Percentiles rank a stretch among this genome's conserved stretches.
These are phyloP conservation scores for Ceyx margarethae DNA, from an alignment of 2,113 vertebrate genomes.

Conservation along the genomic window DNA sequence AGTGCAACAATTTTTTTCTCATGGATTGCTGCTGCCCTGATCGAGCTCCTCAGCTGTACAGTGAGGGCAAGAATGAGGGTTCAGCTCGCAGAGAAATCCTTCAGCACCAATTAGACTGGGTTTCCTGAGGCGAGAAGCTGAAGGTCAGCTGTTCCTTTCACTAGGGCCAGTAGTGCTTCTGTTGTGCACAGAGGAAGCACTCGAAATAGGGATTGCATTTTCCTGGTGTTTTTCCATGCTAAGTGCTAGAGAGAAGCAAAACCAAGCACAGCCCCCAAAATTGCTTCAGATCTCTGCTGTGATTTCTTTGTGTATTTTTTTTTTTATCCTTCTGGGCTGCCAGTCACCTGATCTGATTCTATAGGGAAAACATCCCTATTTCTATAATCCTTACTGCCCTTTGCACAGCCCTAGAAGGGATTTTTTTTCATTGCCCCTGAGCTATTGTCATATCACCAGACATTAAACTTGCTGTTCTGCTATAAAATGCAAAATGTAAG, in stretches of 20 bases:
- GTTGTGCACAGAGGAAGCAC: neutral
- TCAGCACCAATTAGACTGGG: neutral
- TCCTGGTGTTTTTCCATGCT: neutral
- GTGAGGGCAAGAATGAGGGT: neutral
- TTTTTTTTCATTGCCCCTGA: neutral
- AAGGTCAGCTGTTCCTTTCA: neutral
- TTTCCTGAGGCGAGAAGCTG: neutral
- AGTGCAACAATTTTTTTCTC: neutral
- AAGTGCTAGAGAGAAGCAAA: neutral
- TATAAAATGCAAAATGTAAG: neutral
- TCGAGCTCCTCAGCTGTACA: neutral
- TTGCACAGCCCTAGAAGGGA: neutral
- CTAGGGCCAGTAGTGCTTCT: neutral
- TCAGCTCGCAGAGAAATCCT: neutral
- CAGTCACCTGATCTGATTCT: neutral
- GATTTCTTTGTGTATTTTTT: neutral
- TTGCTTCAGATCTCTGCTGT: neutral
- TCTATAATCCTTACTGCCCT: neutral
- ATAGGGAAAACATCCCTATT: neutral
- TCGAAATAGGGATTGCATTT: neutral
- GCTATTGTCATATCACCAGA: neutral
- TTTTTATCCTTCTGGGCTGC: neutral
- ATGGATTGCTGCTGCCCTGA: neutral
- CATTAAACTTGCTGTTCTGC: neutral
- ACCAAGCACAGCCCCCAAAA: neutral